Conservation (phyloP, 2,888 invertebrate genomes). For the Chymomyza procnemis region DNA sequence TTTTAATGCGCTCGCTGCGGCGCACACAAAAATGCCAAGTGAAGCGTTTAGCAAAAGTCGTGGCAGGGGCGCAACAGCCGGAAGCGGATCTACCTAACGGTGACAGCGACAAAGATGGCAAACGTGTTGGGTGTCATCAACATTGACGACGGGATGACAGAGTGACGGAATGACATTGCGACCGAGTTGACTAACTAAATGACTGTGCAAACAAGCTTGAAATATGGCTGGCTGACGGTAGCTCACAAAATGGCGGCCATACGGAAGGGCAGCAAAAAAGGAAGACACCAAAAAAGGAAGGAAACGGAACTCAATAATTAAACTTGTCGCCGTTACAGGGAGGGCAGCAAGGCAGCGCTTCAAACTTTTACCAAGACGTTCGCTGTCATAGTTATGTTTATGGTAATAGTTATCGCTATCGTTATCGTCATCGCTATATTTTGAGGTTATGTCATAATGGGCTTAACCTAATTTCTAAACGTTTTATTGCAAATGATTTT, state of each 20-base stretch:
- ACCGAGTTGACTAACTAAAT: constrained; percentile 46
- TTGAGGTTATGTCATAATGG: constrained; percentile 11
- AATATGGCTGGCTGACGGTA: not conserved
- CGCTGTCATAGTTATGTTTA: not conserved
- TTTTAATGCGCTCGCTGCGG: constrained; percentile 57
- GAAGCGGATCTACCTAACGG: not conserved
- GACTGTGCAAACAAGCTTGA: constrained; percentile 56
- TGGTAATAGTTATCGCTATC: not conserved
- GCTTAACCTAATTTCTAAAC: constrained; percentile 1
- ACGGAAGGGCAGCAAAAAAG: too few species aligned
- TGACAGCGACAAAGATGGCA: not conserved
- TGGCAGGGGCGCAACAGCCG: not conserved
- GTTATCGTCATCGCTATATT: not conserved
- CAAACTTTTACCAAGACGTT: constrained; percentile 19
- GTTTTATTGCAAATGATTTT: constrained; percentile 22
- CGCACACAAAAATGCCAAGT: constrained; percentile 45
- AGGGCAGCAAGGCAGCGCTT: not conserved
- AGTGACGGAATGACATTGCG: constrained; percentile 21
- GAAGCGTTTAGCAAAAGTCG: constrained; percentile 44
- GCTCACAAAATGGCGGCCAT: constrained; percentile 2
- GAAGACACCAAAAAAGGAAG: too few species aligned
- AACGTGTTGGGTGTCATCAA: constrained; percentile 27
- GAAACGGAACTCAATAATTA: constrained; percentile 55
- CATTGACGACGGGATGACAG: constrained; percentile 29
- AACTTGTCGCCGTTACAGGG: constrained; percentile 47